Percentiles rank a stretch among this genome's conserved stretches.
phyloP scores from a whole-genome alignment of 2,113 vertebrate genomes.

The Puntigrus tetrazona region DNA sequence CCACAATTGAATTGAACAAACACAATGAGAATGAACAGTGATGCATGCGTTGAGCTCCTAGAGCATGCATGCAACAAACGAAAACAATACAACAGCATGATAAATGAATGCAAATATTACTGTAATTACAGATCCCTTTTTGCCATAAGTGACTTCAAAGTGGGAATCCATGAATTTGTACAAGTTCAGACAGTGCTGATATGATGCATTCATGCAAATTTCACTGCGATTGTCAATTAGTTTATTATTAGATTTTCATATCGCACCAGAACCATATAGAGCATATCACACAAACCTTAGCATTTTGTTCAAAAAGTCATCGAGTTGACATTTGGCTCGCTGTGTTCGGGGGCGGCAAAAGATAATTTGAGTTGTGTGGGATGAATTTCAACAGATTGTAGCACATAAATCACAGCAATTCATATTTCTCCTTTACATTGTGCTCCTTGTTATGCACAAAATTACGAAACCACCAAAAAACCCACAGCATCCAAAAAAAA shows the following conservation, averaged over 20 bases:
- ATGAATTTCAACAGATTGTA: neutral
- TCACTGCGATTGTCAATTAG: neutral
- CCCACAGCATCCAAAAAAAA: neutral
- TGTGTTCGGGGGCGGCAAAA: neutral
- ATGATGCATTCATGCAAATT: neutral
- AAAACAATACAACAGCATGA: no score
- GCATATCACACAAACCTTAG: neutral
- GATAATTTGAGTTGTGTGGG: neutral
- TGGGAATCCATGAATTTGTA: neutral
- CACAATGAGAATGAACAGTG: no score
- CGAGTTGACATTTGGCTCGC: neutral
- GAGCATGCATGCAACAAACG: no score
- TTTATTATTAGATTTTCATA: neutral
- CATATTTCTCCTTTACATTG: neutral
- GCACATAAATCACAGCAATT: neutral
- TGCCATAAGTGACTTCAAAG: no score
- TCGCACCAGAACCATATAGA: neutral
- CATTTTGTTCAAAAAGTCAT: neutral
- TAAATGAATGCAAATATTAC: no score
- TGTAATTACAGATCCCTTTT: no score
- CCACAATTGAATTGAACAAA: no score
- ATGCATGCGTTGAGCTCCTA: no score
- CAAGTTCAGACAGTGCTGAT: neutral
- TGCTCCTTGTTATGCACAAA: neutral
- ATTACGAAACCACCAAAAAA: neutral